Conservation (phyloP, 92 coral and sea anemone genomes). For the Actinostola sp. region DNA sequence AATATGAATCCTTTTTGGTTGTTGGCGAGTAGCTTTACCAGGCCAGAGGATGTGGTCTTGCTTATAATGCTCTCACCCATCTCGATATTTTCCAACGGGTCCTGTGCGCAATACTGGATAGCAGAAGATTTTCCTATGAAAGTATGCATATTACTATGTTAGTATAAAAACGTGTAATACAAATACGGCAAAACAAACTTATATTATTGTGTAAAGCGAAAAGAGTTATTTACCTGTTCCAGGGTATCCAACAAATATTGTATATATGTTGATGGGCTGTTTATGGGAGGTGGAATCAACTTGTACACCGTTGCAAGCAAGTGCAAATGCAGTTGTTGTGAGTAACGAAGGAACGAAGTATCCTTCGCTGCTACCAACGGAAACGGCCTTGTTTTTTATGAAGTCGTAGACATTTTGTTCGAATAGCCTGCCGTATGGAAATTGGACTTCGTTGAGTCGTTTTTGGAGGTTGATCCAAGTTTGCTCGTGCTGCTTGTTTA, state of each 20-base stretch:
- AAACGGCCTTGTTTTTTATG: conserved; percentile 30
- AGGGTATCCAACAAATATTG: conserved; percentile 37
- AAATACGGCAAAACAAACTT: too few species aligned
- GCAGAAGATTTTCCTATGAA: neutral
- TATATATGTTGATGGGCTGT: conserved; percentile 47
- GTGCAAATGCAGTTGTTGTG: conserved; percentile 18
- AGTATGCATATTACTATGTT: neutral
- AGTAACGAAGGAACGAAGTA: conserved; percentile 42
- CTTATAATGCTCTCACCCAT: neutral
- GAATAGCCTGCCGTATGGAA: conserved; percentile 27
- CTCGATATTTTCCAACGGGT: neutral
- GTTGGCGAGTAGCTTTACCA: too few species aligned
- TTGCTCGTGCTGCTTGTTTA: conserved; percentile 48
- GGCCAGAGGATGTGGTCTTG: too few species aligned
- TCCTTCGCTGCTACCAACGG: conserved; percentile 43
- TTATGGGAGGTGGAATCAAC: conserved; percentile 16
- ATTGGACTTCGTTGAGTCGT: conserved; percentile 43
- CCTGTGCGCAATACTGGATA: neutral
- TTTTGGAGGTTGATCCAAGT: conserved; percentile 61
- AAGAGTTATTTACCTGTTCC: conserved; percentile 42
- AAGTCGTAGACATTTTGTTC: conserved; percentile 12
- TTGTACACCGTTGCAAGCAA: neutral
- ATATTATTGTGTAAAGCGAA: too few species aligned
- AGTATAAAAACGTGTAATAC: neutral
- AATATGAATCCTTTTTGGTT: too few species aligned